Conservation (phyloP, 53 echinoderm and acorn worm species). For the Echinarachnius parma region DNA sequence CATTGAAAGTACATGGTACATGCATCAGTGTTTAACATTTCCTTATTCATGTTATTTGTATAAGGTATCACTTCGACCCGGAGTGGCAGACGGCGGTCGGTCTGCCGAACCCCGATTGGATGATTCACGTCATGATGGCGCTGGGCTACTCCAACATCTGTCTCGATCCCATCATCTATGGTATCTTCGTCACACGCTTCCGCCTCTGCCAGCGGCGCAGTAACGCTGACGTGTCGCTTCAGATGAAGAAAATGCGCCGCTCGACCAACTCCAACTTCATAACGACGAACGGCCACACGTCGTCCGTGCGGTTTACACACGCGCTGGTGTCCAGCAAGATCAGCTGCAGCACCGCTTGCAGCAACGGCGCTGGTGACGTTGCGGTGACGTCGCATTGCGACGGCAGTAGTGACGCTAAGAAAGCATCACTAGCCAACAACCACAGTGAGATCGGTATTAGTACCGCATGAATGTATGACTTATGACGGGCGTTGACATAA, state of each 20-base stretch:
- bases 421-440: no score
- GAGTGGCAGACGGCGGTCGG: constrained; percentile 15
- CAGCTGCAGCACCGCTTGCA: constrained; percentile 19
- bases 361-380: not conserved
- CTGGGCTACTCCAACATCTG: constrained; percentile 65
- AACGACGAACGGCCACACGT: constrained; percentile 32
- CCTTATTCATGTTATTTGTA: no score
- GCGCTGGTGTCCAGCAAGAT: constrained; percentile 14
- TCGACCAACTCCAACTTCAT: constrained; percentile 31
- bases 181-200: constrained; percentile 68
- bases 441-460: no score
- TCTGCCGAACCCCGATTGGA: constrained; percentile 35
- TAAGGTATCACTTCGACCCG: constrained; percentile 27
- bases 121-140: constrained; percentile 48
- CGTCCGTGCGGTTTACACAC: constrained; percentile 22
- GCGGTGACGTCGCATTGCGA: no score
- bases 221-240: constrained; percentile 16
- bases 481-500: no score
- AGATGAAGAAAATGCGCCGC: constrained; percentile 2
- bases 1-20: no score
- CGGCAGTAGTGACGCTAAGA: constrained; percentile 6
- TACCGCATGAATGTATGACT: no score
- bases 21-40: no score
- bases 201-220: constrained; percentile 18
- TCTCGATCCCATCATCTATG: constrained; percentile 80